Base-by-base conservation (phyloP, 2,888 invertebrate species). In the Agonopterix arenella region DNA sequence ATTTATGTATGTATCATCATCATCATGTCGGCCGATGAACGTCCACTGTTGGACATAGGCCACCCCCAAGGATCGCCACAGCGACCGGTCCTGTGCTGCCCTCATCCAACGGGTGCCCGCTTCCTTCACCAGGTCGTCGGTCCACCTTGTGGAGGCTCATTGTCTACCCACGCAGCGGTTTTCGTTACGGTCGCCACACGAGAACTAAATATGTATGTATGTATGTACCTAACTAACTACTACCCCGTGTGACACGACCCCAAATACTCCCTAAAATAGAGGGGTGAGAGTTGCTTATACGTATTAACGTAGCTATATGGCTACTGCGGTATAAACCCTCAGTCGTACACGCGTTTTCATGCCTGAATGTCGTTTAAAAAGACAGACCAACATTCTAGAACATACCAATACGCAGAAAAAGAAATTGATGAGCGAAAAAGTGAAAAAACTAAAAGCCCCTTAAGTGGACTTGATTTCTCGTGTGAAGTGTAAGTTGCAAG, bases 321-420 rank as follows among this genome's bases (percentile, higher is more conserved):
- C 59, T 56, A 69, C 64, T 79, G 76, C 78, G 73, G 74, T 63
- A 61, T 53, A 56, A 28, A 28, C 28, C 60, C 62, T 62, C 68
- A 86, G 85, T 86, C 68, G 64, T 60, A 62, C 68, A 52, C 65
- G 62, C 55, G 57, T 70, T 65, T 63, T 58, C 65, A 64, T 68
- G 68, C 67, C 84, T 86, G 88, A 86, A 86, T 86, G 88, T 84
- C 81, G 84, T 74, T 73, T 60, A 51, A 56, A 60, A 77, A 59
- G 64, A 55, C 56, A 52, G 48, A 54, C 62, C 54, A 62, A 56
- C 56, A 66, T 61, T 68, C 61, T 60, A 74, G 62, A 71, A 74
- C 57, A 56, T 60, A 55, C 55, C 56, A 60, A 54, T 66, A 59
- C 54, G 64, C 68, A 68, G 58, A 61, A 60, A 63, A 64, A 48